These are phyloP conservation scores for Drosophila tristis DNA, from an alignment of 1,140 invertebrate genomes.

Conservation along the genomic window DNA sequence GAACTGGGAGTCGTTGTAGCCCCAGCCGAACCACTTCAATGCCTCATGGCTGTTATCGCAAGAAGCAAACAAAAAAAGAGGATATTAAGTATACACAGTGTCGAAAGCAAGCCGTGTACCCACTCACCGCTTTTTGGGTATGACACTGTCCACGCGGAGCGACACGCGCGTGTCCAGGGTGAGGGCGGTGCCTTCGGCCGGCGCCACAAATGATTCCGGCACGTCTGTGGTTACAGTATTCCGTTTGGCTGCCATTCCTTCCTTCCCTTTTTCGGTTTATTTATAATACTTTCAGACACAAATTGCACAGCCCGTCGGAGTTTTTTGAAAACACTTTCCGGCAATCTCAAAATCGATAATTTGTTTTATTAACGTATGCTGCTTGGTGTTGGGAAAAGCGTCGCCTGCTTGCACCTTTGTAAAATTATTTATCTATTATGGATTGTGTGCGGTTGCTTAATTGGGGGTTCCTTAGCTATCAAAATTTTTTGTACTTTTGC, in stretches of 20 bases:
- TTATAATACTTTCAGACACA: constrained; percentile 10
- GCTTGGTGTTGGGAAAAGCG: constrained; percentile 5
- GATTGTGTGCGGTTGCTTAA: not conserved
- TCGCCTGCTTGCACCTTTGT: constrained; percentile 39
- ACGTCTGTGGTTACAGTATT: constrained; percentile 65
- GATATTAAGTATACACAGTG: not conserved
- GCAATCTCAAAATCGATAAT: constrained; percentile 60
- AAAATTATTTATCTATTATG: not conserved
- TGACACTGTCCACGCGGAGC: constrained; percentile 69
- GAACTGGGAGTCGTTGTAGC: constrained; percentile 97
- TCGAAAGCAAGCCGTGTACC: not conserved
- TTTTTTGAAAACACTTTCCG: constrained; percentile 5
- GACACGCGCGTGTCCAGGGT: constrained; percentile 68
- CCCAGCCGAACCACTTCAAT: constrained; percentile 99
- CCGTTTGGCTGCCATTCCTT: constrained; percentile 53
- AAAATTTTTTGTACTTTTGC: constrained; percentile 4
- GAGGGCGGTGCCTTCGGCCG: constrained; percentile 49
- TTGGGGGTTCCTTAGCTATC: not conserved
- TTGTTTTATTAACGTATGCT: constrained; percentile 1
- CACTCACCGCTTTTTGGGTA: constrained; percentile 74
- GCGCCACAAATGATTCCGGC: constrained; percentile 37
- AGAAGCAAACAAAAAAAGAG: constrained; percentile 1
- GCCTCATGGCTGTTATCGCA: constrained; percentile 88
- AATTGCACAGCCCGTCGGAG: constrained; percentile 41
- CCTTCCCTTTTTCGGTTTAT: not conserved